Conservation (phyloP, 2,888 invertebrate species). For the Apomyelois bistriatella region DNA sequence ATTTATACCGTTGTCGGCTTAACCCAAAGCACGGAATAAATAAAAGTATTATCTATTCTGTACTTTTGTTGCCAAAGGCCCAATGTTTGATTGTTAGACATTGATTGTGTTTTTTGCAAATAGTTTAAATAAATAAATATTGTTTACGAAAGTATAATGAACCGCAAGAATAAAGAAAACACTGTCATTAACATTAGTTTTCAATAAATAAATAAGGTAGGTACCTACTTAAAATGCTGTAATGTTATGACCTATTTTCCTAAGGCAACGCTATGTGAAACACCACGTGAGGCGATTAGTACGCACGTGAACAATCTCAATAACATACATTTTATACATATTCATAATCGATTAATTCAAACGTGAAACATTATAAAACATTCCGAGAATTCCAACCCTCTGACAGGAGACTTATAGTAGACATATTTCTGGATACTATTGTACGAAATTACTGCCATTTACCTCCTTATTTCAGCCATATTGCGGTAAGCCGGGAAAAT, state of each 20-base stretch:
- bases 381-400: conserved; percentile 8
- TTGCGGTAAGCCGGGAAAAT: conserved; percentile 23
- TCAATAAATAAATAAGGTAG: no score
- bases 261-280: not conserved
- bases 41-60: no score
- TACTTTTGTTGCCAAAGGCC: no score
- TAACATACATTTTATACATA: conserved; percentile 11
- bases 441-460: conserved; percentile 52
- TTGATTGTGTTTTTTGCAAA: no score
- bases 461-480: conserved; percentile 42
- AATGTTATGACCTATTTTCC: not conserved
- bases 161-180: no score
- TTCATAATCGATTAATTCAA: conserved; percentile 16
- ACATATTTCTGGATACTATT: conserved; percentile 56
- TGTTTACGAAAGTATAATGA: no score
- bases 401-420: conserved; percentile 42
- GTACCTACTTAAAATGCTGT: no score
- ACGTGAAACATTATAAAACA: not conserved
- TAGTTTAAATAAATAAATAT: no score
- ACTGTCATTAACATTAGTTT: no score
- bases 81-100: no score
- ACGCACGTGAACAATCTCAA: not conserved
- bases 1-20: no score
- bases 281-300: conserved; percentile 8
- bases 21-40: no score